Evolutionary conservation across 2,888 invertebrate species (phyloP), one percentile per base, ranked within the genome.

Genomic region (Cataglyphis albicans): DNA sequence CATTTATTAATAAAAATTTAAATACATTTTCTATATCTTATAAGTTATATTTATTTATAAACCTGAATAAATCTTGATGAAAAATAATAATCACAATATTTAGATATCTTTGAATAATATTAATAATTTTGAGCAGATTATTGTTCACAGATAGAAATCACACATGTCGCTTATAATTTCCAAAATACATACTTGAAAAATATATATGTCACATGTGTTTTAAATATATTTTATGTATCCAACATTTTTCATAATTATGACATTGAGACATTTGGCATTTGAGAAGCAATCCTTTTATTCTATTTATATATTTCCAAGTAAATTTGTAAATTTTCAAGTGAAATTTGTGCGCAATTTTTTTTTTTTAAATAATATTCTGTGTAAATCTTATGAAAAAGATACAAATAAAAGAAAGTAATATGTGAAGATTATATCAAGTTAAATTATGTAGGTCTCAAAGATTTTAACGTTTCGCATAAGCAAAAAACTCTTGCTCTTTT

Each of bases 1-100:
- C 4, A n/a, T n/a, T 7, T 9, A 80, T 41, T 63, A 32, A 12
- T 32, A 35, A 12, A 76, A 61, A 78, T 38, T 41, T 63, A 44
- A 4, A 73, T 18, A 25, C 18, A n/a, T 15, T 29, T 63, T 61
- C 7, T 44, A 64, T 44, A 6, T 74, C n/a, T 10, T 15, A 2
- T 2, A 29, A 63, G 41, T 73, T 2, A 73, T 7, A 25, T 18
- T 57, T 38, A 38, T 29, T 38, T 72, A 1, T 6, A 57, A 73
- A 57, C 32, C 5, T 21, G 32, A 73, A 15, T 29, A 5, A 72
- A 38, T 15, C 1, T 48, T 0, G 3, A 7, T 7, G 12, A 1
- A 52, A 41, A 29, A 38, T 12, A 21, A 38, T 18, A 32, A 21
- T 15, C 6, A 15, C 48, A 3, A 10, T 38, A 15, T 6, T 10